Conservation (phyloP, 2,888 invertebrate genomes). For the Aleiodes leptofemur region DNA sequence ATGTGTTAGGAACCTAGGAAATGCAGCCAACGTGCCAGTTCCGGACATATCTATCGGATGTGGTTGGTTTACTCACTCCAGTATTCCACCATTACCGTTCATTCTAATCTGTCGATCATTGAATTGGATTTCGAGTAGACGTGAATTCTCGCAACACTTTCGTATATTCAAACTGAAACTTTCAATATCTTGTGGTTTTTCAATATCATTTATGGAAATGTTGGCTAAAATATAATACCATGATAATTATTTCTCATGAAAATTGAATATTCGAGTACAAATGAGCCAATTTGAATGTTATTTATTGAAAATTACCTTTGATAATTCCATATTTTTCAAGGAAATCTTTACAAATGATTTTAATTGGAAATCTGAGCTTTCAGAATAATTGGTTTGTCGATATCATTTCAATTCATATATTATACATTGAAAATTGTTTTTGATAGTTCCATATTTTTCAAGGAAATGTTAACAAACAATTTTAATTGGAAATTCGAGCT, state of each 20-base stretch:
- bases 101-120: constrained; percentile 46
- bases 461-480: no score
- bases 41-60: constrained; percentile 47
- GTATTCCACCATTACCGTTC: constrained; percentile 32
- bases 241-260: neutral
- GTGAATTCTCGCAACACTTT: constrained; percentile 13
- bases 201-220: no score
- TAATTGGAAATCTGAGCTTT: no score
- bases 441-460: no score
- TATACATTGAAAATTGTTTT: no score
- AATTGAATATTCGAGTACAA: neutral
- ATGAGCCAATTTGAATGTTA: neutral
- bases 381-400: no score
- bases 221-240: no score
- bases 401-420: neutral
- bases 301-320: no score
- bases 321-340: no score
- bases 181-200: constrained; percentile 4
- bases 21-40: constrained; percentile 34
- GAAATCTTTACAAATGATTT: no score
- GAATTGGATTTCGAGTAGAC: constrained; percentile 41
- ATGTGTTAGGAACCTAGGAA: constrained; percentile 28
- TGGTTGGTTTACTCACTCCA: constrained; percentile 38
- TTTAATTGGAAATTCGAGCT: no score
- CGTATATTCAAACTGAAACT: neutral